Conservation (phyloP, 2,113 vertebrate species). For the Rattus norvegicus region GRCr8 NC_086027.1:105905001-105905500, state of each 20-base stretch:
- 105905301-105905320: fast-evolving
- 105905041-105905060: background rate
- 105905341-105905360: too few species aligned
- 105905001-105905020: background rate
- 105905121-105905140: background rate
- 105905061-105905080: background rate
- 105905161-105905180: background rate
- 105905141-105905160: background rate
- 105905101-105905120: background rate
- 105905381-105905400: too few species aligned
- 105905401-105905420: too few species aligned
- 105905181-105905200: background rate
- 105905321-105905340: too few species aligned
- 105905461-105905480: background rate
- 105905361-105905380: too few species aligned
- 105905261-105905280: background rate
- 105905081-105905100: background rate
- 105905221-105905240: background rate
- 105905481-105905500: background rate
- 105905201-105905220: background rate
- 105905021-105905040: background rate
- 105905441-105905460: background rate
- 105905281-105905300: background rate
- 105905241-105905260: background rate
- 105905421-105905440: background rate